phyloP scores from a whole-genome alignment of 2,888 invertebrate genomes.

The Buathra laborator region DNA sequence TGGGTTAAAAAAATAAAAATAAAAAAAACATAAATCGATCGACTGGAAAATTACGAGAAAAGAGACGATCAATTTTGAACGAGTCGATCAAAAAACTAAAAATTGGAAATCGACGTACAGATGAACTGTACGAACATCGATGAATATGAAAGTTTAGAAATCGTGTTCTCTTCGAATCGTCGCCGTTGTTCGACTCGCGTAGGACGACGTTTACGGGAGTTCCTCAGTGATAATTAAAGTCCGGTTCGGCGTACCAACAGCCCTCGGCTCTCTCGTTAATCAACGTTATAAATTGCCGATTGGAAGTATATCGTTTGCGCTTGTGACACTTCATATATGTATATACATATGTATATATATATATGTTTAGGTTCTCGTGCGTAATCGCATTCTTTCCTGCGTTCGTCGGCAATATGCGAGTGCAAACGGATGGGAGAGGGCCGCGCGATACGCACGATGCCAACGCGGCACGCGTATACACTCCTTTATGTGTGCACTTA shows the following conservation, averaged over 20 bases:
- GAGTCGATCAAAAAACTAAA: too few relatives aligned
- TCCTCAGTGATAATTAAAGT: constrained; percentile 71
- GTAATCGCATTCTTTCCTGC: constrained; percentile 43
- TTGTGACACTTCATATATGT: constrained; percentile 56
- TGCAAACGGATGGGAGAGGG: background rate
- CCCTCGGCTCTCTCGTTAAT: constrained; percentile 73
- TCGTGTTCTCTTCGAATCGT: constrained; percentile 48
- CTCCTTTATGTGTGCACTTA: constrained; percentile 41
- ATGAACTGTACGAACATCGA: background rate
- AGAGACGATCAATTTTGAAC: too few relatives aligned
- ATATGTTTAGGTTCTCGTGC: constrained; percentile 20
- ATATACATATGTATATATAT: background rate
- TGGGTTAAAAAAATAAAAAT: too few relatives aligned
- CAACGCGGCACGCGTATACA: constrained; percentile 45
- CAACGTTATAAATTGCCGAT: constrained; percentile 74
- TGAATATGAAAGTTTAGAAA: constrained; percentile 35
- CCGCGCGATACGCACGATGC: constrained; percentile 41
- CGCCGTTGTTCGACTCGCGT: constrained; percentile 31
- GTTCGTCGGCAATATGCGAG: constrained; percentile 37
- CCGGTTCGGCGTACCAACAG: constrained; percentile 63
- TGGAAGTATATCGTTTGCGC: constrained; percentile 69
- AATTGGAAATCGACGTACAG: too few relatives aligned
- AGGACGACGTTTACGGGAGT: constrained; percentile 63
- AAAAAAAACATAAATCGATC: too few relatives aligned
- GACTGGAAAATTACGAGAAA: too few relatives aligned